Percentiles rank a stretch among this genome's conserved stretches.
These are phyloP conservation scores for Pyxicephalus adspersus DNA, from an alignment of 2,113 vertebrate species.

Conservation along the genomic window DNA sequence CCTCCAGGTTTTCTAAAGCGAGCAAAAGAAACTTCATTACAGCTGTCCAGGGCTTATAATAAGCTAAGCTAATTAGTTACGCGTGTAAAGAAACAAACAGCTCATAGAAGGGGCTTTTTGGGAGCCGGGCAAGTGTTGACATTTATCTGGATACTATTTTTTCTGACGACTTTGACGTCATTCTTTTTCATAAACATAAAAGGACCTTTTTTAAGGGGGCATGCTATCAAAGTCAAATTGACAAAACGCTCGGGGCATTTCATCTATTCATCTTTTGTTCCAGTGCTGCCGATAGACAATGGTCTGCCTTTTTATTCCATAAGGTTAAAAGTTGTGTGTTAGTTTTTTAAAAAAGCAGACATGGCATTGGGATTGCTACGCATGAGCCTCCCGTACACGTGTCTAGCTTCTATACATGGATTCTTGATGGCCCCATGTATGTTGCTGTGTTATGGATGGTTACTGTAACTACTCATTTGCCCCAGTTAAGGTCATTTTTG, in stretches of 20 bases:
- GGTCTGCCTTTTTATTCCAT: constrained; percentile 84
- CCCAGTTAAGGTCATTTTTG: not conserved
- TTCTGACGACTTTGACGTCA: constrained; percentile 89
- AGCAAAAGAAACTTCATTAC: constrained; percentile 65
- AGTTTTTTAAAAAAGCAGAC: constrained; percentile 63
- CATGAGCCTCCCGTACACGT: constrained; percentile 61
- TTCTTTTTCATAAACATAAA: constrained; percentile 83
- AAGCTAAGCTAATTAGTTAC: constrained; percentile 85
- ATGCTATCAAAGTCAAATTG: constrained; percentile 85
- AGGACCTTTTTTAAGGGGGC: constrained; percentile 81
- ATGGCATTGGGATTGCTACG: constrained; percentile 63
- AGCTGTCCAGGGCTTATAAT: constrained; percentile 75
- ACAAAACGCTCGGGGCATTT: constrained; percentile 87
- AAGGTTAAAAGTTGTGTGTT: constrained; percentile 76
- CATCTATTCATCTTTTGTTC: constrained; percentile 97
- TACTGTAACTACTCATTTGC: not conserved
- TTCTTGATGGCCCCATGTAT: not conserved
- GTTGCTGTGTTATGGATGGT: not conserved
- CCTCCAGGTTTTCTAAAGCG: constrained; percentile 66
- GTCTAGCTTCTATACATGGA: not conserved
- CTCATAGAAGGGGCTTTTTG: constrained; percentile 78
- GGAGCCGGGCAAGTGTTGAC: constrained; percentile 75
- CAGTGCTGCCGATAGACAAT: constrained; percentile 89
- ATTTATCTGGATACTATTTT: constrained; percentile 84
- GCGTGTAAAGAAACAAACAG: constrained; percentile 78